Conservation (phyloP, 2,113 vertebrate species). For the Esox niger region DNA sequence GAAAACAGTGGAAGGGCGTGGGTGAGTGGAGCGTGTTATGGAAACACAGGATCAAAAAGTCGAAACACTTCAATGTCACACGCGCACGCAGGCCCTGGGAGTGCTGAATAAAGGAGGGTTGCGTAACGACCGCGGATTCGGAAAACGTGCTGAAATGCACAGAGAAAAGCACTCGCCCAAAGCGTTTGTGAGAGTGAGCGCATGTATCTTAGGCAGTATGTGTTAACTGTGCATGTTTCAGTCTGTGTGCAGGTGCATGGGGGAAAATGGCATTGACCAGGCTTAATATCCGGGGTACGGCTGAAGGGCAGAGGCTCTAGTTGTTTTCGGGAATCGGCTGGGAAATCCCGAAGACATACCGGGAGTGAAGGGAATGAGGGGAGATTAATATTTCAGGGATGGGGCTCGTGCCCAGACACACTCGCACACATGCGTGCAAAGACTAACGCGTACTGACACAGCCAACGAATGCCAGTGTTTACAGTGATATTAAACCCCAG, state of each 20-base stretch:
- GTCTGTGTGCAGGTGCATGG: background rate
- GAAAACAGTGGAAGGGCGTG: background rate
- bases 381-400: background rate
- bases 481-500: conserved; percentile 47
- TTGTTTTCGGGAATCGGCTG: background rate
- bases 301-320: background rate
- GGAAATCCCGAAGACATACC: background rate
- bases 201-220: too few species aligned
- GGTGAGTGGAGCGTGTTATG: conserved; percentile 42
- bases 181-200: background rate
- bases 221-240: background rate
- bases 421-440: too few species aligned
- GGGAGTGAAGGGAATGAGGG: background rate
- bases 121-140: background rate
- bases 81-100: conserved; percentile 9
- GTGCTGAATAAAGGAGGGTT: background rate
- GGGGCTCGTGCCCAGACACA: too few species aligned
- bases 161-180: too few species aligned
- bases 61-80: conserved; percentile 19
- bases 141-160: conserved; percentile 5
- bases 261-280: background rate
- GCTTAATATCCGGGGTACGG: background rate
- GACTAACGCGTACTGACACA: background rate
- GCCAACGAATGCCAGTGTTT: conserved; percentile 27
- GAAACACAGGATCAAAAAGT: conserved; percentile 45